Evolutionary conservation across 2,113 vertebrate genomes (phyloP).

Genomic region (Ictalurus punctatus): DNA sequence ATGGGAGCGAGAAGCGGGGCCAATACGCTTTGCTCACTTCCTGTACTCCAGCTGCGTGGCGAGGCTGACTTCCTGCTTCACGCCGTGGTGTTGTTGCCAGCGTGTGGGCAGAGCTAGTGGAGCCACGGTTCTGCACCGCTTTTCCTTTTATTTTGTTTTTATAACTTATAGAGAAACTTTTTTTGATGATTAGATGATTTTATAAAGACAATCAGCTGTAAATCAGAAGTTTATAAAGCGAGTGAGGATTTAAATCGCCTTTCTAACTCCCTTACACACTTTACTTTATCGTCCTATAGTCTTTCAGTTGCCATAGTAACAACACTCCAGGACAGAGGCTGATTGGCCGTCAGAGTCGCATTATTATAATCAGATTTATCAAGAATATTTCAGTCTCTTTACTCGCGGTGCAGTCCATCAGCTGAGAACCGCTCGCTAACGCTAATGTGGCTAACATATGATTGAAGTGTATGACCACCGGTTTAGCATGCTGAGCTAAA

Average conservation of each 20-base stretch:
- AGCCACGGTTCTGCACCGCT: neutral
- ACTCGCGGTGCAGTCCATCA: neutral
- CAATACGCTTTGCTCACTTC: conserved; percentile 2
- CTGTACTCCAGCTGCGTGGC: neutral
- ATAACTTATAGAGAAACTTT: conserved; percentile 65
- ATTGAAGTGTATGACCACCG: neutral
- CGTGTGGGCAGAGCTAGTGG: conserved; percentile 45
- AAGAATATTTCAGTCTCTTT: neutral
- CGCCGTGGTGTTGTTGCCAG: conserved; percentile 54
- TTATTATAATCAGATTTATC: conserved; percentile 1
- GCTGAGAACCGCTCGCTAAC: neutral
- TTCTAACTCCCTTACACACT: neutral
- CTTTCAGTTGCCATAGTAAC: conserved; percentile 4
- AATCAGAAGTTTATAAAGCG: conserved; percentile 73
- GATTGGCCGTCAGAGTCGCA: neutral
- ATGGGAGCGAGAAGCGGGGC: neutral
- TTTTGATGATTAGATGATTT: conserved; percentile 76
- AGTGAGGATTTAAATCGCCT: conserved; percentile 44
- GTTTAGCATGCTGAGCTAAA: neutral
- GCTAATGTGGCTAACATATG: neutral
- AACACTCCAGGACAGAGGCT: conserved; percentile 24
- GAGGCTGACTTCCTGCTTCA: conserved; percentile 31
- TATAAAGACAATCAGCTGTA: conserved; percentile 79
- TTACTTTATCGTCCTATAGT: conserved; percentile 14
- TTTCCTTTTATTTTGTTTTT: conserved; percentile 19